Base-by-base conservation (phyloP, 2,888 invertebrate genomes). In the Dichetophora obliterata region DNA sequence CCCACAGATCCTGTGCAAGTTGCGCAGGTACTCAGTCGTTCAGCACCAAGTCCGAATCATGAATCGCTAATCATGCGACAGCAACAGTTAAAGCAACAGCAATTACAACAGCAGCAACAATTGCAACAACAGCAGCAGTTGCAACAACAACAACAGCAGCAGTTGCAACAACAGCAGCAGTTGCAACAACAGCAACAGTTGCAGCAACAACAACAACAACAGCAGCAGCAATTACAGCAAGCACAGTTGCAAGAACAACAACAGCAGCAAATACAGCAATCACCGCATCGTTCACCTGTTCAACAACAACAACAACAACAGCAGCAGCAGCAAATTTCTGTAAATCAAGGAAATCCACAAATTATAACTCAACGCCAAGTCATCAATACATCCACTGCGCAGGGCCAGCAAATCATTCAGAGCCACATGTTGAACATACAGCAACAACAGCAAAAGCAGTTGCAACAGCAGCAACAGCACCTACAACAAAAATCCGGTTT, bases 361-460 rank as follows among this genome's bases (percentile, higher is more conserved):
- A 85, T 88, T 3, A 88, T 88, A 16, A 84, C 88, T 4, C 88
- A 88, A 71, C 83, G 88, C 1, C 89, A 89, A 74, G 86, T 89
- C 0, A 88, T 89, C 22, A 89, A 89, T 69, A 88, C 89, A 2
- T 87, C 89, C 2, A 88, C 89, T 0, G 85, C 86, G 3, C 89
- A 89, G 65, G 89, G 89, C 0, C 89, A 89, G 54, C 89, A 89
- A 81, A 87, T 89, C n/a, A 88, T 89, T 52, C 89, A 89, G 78
- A 88, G 85, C 77, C 89, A 89, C 73, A 87, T 89, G 88, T 81
- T 87, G 71, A 89, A 83, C 75, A 85, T 88, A 52, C 89, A 88
- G 68, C 86, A 86, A 73, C 86, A 85, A 37, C 84, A 85, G 43
- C 86, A 86, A 72, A 85, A 86, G 31, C 86, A 87, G 43, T 85